These are phyloP conservation scores for Trachelus iudaicus DNA, from an alignment of 2,888 invertebrate genomes.

Conservation along the genomic window DNA sequence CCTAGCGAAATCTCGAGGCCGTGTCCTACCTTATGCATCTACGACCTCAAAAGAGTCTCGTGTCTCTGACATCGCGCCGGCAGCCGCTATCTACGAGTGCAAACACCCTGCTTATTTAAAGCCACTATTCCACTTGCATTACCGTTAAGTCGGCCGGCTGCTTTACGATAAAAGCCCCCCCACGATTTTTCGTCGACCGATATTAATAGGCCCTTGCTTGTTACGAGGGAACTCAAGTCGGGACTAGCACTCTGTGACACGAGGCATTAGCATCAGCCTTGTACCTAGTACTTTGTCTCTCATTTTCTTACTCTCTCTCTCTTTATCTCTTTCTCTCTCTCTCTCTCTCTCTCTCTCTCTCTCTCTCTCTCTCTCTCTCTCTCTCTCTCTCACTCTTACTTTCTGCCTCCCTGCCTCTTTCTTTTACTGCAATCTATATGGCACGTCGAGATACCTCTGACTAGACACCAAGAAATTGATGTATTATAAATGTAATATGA, in stretches of 20 bases:
- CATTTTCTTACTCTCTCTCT: background rate
- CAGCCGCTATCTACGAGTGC: slow-evolving; percentile 39
- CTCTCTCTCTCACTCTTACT: too few species aligned
- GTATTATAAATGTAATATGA: background rate
- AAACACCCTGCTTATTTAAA: slow-evolving; percentile 56
- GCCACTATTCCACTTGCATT: slow-evolving; percentile 39
- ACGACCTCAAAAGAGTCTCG: slow-evolving; percentile 37
- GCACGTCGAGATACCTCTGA: background rate
- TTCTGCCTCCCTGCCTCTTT: background rate
- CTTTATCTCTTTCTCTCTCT: too few species aligned
- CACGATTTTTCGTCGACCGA: slow-evolving; percentile 18
- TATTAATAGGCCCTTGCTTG: background rate
- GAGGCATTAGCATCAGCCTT: background rate
- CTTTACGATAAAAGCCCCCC: slow-evolving; percentile 49
- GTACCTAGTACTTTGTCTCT: background rate
- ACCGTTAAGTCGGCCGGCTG: slow-evolving; percentile 43
- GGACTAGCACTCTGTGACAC: background rate
- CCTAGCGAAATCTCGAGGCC: background rate
- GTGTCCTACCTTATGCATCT: slow-evolving; percentile 21
- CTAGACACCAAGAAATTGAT: background rate
- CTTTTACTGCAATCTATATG: background rate
- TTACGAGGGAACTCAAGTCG: background rate
- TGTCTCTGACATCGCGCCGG: slow-evolving; percentile 23
- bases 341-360: too few species aligned
- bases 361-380: too few species aligned